These are phyloP conservation scores for Mantis religiosa DNA, from an alignment of 2,888 invertebrate genomes.

Conservation along the genomic window DNA sequence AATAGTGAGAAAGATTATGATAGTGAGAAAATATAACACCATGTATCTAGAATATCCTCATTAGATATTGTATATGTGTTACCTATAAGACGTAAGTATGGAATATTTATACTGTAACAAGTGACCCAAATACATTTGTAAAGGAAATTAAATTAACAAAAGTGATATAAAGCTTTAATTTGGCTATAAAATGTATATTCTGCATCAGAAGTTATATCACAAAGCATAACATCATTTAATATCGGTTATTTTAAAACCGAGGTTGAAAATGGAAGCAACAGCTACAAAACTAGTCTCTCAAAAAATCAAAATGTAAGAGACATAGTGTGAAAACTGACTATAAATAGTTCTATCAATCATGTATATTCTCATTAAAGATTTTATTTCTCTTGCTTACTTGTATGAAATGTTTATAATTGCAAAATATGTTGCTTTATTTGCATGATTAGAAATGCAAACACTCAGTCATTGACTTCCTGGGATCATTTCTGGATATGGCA, in stretches of 20 bases:
- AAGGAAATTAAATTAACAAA: background rate
- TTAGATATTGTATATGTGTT: too few relatives aligned
- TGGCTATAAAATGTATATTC: background rate
- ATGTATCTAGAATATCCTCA: background rate
- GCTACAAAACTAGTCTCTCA: too few relatives aligned
- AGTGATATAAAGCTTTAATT: background rate
- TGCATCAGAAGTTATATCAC: too few relatives aligned
- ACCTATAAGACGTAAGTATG: too few relatives aligned
- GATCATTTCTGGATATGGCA: background rate
- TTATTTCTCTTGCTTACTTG: background rate
- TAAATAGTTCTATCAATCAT: too few relatives aligned
- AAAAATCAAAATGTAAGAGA: too few relatives aligned
- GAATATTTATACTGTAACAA: background rate
- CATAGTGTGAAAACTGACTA: too few relatives aligned
- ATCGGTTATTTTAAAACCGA: too few relatives aligned
- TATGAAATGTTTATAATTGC: background rate
- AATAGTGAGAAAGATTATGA: background rate
- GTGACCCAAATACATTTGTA: background rate
- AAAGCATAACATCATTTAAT: too few relatives aligned
- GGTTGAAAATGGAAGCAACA: too few relatives aligned
- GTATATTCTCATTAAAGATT: too few relatives aligned
- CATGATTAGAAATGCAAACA: background rate
- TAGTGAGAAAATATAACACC: background rate
- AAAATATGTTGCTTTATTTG: background rate
- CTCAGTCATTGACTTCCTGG: background rate